Evolutionary conservation across 2,113 vertebrate genomes (phyloP).

Genomic region (Amia ocellicauda): DNA sequence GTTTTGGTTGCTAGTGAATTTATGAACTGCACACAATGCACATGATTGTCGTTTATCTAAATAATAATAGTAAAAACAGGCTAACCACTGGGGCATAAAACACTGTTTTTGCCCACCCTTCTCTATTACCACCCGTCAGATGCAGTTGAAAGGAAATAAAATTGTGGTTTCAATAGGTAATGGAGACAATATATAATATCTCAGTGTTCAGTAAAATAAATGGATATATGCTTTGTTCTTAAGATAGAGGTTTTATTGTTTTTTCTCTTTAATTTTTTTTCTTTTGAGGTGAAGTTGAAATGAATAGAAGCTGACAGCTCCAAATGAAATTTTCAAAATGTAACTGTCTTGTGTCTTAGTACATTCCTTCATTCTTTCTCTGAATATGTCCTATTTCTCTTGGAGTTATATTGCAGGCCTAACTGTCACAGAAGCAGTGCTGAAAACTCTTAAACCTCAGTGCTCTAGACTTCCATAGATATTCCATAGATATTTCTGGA

Average conservation of each 20-base stretch:
- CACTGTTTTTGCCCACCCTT: constrained; percentile 5
- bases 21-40: background rate
- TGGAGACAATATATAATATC: background rate
- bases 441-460: background rate
- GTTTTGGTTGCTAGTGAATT: constrained; percentile 1
- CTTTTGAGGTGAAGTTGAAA: constrained; percentile 8
- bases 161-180: background rate
- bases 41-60: constrained; percentile 18
- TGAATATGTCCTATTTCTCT: background rate
- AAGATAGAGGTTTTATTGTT: constrained; percentile 18
- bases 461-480: background rate
- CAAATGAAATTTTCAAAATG: constrained; percentile 12
- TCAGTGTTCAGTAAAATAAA: background rate
- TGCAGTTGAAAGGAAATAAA: constrained; percentile 14
- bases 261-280: too few species aligned
- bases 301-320: constrained; percentile 3
- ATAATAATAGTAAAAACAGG: constrained; percentile 2
- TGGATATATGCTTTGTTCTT: background rate
- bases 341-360: constrained; percentile 1
- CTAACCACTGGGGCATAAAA: background rate
- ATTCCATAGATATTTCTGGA: too few species aligned
- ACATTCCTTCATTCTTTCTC: constrained; percentile 2
- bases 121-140: constrained; percentile 6
- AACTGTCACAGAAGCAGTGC: background rate
- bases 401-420: background rate